These are phyloP conservation scores for Carposina sasakii DNA, from an alignment of 1,140 invertebrate genomes.

Conservation along the genomic window DNA sequence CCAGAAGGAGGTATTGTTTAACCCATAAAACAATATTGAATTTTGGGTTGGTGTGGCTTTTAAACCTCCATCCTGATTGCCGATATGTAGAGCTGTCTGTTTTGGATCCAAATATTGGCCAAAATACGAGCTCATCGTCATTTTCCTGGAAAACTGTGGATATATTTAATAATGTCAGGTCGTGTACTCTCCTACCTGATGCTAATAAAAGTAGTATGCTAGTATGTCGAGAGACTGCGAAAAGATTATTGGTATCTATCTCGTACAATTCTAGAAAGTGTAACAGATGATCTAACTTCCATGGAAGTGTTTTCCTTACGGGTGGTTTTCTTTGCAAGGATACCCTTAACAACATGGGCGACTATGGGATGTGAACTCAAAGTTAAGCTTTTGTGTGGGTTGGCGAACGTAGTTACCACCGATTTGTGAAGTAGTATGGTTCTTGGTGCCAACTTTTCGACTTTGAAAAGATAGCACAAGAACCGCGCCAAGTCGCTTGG, in stretches of 20 bases:
- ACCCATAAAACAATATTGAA: too few species aligned
- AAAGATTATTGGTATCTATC: background rate
- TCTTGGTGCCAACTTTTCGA: background rate
- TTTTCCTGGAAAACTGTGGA: background rate
- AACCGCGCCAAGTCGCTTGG: background rate
- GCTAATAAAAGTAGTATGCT: background rate
- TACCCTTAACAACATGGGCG: background rate
- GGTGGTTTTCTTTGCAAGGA: background rate
- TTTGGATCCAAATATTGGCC: conserved; percentile 8
- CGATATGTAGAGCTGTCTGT: background rate
- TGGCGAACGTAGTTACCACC: background rate
- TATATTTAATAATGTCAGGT: background rate
- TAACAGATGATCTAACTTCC: background rate
- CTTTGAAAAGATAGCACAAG: background rate
- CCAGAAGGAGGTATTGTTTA: too few species aligned
- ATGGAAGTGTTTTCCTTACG: background rate
- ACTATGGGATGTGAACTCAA: background rate
- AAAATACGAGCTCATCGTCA: background rate
- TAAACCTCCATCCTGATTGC: conserved; percentile 6
- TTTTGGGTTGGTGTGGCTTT: too few species aligned
- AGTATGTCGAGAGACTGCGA: background rate
- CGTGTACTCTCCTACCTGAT: conserved; percentile 2
- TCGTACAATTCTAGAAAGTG: background rate
- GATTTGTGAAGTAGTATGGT: background rate
- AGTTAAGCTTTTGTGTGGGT: background rate